These are phyloP conservation scores for Panthera leo DNA, from an alignment of 2,113 vertebrate genomes.

Conservation along the genomic window DNA sequence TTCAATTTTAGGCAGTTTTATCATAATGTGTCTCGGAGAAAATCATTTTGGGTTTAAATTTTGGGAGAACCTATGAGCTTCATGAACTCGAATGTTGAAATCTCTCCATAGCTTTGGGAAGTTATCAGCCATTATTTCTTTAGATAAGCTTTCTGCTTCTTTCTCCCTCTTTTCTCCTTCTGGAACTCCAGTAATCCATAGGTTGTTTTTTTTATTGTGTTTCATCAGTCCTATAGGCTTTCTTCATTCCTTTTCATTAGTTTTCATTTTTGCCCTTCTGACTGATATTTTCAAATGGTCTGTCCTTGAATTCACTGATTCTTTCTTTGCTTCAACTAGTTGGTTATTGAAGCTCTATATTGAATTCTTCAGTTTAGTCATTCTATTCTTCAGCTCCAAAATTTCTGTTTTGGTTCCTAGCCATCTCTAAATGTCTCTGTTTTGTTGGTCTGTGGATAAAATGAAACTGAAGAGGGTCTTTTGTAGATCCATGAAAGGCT, in stretches of 20 bases:
- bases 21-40: neutral
- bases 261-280: neutral
- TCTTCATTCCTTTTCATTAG: neutral
- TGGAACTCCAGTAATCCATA: neutral
- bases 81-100: neutral
- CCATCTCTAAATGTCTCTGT: neutral
- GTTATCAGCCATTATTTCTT: neutral
- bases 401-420: neutral
- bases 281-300: neutral
- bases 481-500: neutral
- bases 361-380: neutral
- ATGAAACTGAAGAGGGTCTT: neutral
- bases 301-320: neutral
- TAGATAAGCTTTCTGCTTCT: neutral
- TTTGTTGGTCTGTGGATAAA: neutral
- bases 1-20: neutral
- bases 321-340: neutral
- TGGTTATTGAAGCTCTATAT: neutral
- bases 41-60: neutral
- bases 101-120: neutral
- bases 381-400: neutral
- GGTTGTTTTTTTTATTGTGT: neutral
- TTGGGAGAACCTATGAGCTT: neutral
- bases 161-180: neutral
- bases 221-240: neutral